Evolutionary conservation across 2,888 invertebrate genomes (phyloP).

Genomic region (Pegoplata infirma): DNA sequence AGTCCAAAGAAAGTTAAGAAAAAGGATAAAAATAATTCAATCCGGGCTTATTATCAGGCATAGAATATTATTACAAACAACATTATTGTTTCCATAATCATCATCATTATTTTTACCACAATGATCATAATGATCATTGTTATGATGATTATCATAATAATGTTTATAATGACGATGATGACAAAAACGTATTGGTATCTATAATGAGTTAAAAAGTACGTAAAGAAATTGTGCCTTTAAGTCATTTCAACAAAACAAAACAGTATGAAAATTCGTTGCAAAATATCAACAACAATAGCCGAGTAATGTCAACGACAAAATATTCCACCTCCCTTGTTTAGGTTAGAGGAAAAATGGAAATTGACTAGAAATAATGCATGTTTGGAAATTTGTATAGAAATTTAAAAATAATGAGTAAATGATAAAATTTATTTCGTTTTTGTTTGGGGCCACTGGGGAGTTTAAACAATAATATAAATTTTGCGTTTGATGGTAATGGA

Average conservation of each 20-base stretch:
- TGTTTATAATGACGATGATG: background rate
- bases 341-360: no score
- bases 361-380: background rate
- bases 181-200: background rate
- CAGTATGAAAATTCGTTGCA: background rate
- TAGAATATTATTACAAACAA: background rate
- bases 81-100: background rate
- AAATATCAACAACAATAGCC: background rate
- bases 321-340: constrained; percentile 4
- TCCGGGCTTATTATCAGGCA: no score
- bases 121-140: no score
- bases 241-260: background rate
- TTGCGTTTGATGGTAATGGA: background rate
- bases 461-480: background rate
- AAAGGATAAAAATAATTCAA: no score
- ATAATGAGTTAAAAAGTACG: background rate
- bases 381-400: constrained; percentile 9
- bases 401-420: constrained; percentile 27
- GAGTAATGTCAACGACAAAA: constrained; percentile 1
- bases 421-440: background rate
- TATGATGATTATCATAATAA: background rate
- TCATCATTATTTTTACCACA: background rate
- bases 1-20: no score
- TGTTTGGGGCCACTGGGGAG: background rate
- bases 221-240: background rate